Evolutionary conservation across 2,113 vertebrate genomes (phyloP), one percentile per base, ranked within the genome.

Genomic region (Emberiza fucata): DNA sequence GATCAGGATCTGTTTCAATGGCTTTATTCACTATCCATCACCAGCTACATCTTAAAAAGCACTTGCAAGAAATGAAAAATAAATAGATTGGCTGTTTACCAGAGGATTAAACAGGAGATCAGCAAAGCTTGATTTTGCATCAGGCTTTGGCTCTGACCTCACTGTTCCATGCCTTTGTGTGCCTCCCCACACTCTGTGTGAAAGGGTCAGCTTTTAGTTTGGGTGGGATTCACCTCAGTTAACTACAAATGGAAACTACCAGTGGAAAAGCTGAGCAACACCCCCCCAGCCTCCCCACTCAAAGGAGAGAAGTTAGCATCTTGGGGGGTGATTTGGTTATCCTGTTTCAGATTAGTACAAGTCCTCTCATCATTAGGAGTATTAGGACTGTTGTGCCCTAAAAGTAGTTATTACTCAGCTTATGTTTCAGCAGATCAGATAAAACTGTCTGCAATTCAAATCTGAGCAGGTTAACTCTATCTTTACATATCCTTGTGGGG

Each of bases 401-500:
- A 57, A 73, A 69, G 19, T 15, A 44, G 5, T 28, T 57, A 17
- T 40, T 75, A 23, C 17, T 59, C 12, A 75, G 25, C 18, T 57
- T n/a, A 12, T 12, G 20, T 31, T 23, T 23, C 53, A 63, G 57
- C 29, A 70, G 15, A 42, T 44, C 75, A 42, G 65, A 37, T 50
- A 54, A 60, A 92, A 42, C 29, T 56, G 44, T 13, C n/a, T 40
- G 29, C 2, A 3, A 35, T 45, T 73, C 3, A 0, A 23, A 37
- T 66, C 44, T 54, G 17, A 75, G 25, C 7, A 42, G 9, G 31
- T 40, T 51, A 72, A 64, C 18, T 24, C 14, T 59, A 6, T 12
- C 14, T 61, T 73, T 39, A n/a, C 17, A 2, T 42, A 17, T 1
- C 6, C 17, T 68, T 92, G 39, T 0, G 3, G 29, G 0, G 0